A percentile compares a stretch with the other conserved stretches of the same genome.
phyloP scores from a whole-genome alignment of 2,113 vertebrate genomes.

The Rhabdomys dilectus region DNA sequence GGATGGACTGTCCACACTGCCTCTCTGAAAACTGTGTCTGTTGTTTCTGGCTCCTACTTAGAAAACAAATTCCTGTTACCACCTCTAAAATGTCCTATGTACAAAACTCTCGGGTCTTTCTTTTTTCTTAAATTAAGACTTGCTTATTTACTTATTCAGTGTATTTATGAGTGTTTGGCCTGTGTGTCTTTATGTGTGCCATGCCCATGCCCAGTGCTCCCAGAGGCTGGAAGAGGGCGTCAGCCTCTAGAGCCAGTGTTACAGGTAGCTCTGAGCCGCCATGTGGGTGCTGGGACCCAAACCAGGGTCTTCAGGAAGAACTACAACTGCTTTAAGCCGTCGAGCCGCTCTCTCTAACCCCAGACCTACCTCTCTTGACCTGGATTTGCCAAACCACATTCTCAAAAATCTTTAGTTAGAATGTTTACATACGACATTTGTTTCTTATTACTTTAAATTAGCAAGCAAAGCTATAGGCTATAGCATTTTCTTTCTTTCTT shows the following conservation, averaged over 20 bases:
- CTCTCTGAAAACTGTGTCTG: neutral
- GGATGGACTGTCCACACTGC: neutral
- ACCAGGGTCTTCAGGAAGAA: neutral
- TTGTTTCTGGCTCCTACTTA: neutral
- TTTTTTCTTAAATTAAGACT: neutral
- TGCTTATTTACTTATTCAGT: neutral
- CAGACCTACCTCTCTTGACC: neutral
- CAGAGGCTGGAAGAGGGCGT: neutral
- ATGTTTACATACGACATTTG: neutral
- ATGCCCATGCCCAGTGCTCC: neutral
- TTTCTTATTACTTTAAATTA: neutral
- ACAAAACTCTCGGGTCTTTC: neutral
- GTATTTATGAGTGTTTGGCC: neutral
- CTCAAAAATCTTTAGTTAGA: neutral
- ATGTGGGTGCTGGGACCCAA: neutral
- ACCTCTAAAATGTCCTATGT: neutral
- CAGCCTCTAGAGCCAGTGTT: neutral
- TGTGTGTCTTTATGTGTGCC: neutral
- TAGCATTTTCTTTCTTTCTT: no score
- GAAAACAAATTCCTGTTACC: neutral
- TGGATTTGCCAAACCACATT: neutral
- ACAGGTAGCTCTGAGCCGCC: neutral
- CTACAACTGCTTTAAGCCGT: neutral
- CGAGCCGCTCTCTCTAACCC: neutral
- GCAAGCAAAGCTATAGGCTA: neutral